These are phyloP conservation scores for Chesias legatella DNA, from an alignment of 2,888 invertebrate species.

Conservation along the genomic window DNA sequence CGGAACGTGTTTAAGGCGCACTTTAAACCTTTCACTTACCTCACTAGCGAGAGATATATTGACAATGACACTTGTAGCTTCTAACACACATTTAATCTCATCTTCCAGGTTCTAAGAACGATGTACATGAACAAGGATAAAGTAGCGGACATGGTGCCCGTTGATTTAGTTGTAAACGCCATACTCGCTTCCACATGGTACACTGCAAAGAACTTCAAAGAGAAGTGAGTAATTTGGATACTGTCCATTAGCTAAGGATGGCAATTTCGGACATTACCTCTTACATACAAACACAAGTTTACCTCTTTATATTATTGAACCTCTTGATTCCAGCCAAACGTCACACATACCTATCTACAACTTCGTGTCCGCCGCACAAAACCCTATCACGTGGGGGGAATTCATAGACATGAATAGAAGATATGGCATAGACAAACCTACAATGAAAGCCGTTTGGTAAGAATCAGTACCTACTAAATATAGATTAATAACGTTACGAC, in stretches of 20 bases:
- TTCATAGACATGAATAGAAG: slow-evolving; percentile 81
- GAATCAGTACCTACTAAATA: slow-evolving; percentile 37
- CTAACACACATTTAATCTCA: not conserved
- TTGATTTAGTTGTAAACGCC: slow-evolving; percentile 90
- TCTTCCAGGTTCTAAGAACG: slow-evolving; percentile 67
- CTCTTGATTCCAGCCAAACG: slow-evolving; percentile 74
- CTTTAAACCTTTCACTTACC: no score
- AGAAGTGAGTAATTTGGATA: slow-evolving; percentile 71
- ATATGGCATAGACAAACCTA: slow-evolving; percentile 79
- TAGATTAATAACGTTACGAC: no score
- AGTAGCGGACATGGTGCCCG: slow-evolving; percentile 88
- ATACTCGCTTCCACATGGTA: slow-evolving; percentile 90
- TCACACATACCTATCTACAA: slow-evolving; percentile 87
- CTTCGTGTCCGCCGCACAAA: slow-evolving; percentile 90
- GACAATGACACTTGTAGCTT: no score
- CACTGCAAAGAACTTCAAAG: slow-evolving; percentile 75
- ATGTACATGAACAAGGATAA: slow-evolving; percentile 85
- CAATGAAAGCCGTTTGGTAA: slow-evolving; percentile 85
- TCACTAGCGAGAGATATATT: no score
- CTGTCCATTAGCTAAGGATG: no score
- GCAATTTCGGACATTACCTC: no score
- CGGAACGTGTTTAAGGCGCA: no score
- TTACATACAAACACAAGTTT: no score
- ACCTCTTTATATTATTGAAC: no score
- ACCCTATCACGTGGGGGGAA: slow-evolving; percentile 89